These are phyloP conservation scores for Zaprionus tsacasi DNA, from an alignment of 1,140 invertebrate genomes.

Conservation along the genomic window DNA sequence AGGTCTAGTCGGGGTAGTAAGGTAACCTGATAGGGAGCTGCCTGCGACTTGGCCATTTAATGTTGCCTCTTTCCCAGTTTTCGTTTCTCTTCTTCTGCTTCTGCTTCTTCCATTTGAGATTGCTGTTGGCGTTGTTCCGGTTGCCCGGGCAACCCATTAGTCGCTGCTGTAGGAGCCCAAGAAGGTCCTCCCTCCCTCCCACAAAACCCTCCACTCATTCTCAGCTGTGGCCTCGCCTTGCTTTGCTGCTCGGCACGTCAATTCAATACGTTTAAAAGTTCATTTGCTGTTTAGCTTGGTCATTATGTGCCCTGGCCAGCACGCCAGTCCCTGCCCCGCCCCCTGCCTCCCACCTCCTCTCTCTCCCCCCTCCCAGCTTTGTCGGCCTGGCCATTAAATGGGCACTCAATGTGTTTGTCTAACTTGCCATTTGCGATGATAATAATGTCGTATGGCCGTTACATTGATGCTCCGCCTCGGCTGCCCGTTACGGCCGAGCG, in stretches of 20 bases:
- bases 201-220: background rate
- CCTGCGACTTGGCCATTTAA: slow-evolving; percentile 27
- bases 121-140: slow-evolving; percentile 35
- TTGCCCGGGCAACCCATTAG: slow-evolving; percentile 46
- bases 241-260: slow-evolving; percentile 45
- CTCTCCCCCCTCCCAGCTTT: slow-evolving; percentile 4
- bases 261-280: slow-evolving; percentile 82
- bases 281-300: slow-evolving; percentile 80
- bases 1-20: background rate
- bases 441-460: slow-evolving; percentile 81
- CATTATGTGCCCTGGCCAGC: slow-evolving; percentile 73
- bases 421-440: slow-evolving; percentile 82
- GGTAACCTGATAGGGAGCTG: background rate
- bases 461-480: slow-evolving; percentile 67
- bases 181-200: background rate
- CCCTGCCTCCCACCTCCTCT: background rate
- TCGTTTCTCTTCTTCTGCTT: background rate
- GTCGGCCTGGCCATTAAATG: slow-evolving; percentile 69
- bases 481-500: slow-evolving; percentile 42
- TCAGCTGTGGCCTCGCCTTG: slow-evolving; percentile 8
- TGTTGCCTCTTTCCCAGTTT: background rate
- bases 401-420: slow-evolving; percentile 82
- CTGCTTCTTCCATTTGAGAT: slow-evolving; percentile 4
- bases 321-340: slow-evolving; percentile 34
- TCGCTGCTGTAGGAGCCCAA: background rate